phyloP scores from a whole-genome alignment of 2,888 invertebrate genomes.

The Liodrosophila aerea region DNA sequence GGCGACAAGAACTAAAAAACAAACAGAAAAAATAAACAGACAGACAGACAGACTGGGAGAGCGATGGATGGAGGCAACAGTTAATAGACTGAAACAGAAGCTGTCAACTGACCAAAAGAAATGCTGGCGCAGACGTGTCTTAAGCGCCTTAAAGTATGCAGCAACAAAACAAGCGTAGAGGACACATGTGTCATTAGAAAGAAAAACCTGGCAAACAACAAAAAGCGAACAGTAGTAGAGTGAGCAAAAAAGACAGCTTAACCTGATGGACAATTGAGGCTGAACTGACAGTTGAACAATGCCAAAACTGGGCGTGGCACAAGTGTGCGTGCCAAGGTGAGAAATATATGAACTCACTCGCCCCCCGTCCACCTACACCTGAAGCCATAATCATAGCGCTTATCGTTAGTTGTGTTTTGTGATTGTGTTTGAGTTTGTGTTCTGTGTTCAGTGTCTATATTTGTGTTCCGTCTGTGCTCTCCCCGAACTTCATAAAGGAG shows the following conservation, averaged over 20 bases:
- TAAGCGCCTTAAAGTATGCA: constrained; percentile 66
- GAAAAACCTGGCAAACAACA: constrained; percentile 7
- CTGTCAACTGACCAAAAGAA: constrained; percentile 33
- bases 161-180: constrained; percentile 10
- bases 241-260: constrained; percentile 6
- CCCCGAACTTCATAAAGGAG: constrained; percentile 54
- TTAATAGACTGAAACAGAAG: neutral
- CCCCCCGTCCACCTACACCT: constrained; percentile 1
- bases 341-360: constrained; percentile 22
- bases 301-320: constrained; percentile 35
- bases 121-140: constrained; percentile 47
- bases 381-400: constrained; percentile 53
- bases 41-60: constrained; percentile 1
- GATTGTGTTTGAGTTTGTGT: constrained; percentile 20
- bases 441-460: neutral
- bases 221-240: constrained; percentile 10
- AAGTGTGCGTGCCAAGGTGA: constrained; percentile 29
- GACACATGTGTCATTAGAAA: constrained; percentile 58
- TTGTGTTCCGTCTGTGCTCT: constrained; percentile 5
- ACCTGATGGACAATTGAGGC: constrained; percentile 47
- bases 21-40: constrained; percentile 11
- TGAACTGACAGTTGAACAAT: constrained; percentile 10
- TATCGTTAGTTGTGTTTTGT: constrained; percentile 53
- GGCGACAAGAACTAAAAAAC: constrained; percentile 30
- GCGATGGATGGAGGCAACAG: constrained; percentile 1